These are phyloP conservation scores for Fregetta grallaria DNA, from an alignment of 2,113 vertebrate genomes.

Conservation along the genomic window DNA sequence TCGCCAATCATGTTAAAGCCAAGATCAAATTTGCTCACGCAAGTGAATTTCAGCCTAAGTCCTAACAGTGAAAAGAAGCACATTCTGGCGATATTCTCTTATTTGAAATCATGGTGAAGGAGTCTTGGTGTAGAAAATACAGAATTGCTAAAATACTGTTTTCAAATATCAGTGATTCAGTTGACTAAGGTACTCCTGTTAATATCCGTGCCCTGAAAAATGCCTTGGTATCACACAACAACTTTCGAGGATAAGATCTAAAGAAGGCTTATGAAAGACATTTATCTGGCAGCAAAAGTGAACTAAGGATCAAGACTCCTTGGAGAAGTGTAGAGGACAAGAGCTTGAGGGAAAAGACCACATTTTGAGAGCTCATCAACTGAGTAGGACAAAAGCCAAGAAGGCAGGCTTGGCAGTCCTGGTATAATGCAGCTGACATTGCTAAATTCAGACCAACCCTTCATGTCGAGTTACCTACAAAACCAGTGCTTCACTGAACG, in stretches of 20 bases:
- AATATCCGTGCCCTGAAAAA: background rate
- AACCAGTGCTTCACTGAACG: background rate
- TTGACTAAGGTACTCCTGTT: background rate
- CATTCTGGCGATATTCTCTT: background rate
- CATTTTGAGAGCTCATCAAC: conserved; percentile 28
- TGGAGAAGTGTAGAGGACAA: conserved; percentile 1
- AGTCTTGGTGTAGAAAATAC: background rate
- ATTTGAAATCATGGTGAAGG: background rate
- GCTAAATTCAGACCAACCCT: background rate
- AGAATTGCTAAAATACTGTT: background rate
- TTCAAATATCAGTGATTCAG: background rate
- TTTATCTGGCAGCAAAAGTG: background rate
- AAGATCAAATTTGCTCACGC: background rate
- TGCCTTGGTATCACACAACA: background rate
- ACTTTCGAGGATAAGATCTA: background rate
- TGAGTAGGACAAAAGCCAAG: conserved; percentile 20
- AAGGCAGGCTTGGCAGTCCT: background rate
- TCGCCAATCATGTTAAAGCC: background rate
- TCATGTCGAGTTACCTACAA: background rate
- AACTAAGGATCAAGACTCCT: background rate
- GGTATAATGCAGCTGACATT: background rate
- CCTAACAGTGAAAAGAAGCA: background rate
- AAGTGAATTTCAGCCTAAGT: background rate
- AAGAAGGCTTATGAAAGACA: background rate
- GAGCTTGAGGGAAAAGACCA: background rate